These are phyloP conservation scores for Pissodes strobi DNA, from an alignment of 1,140 invertebrate genomes.

Conservation along the genomic window DNA sequence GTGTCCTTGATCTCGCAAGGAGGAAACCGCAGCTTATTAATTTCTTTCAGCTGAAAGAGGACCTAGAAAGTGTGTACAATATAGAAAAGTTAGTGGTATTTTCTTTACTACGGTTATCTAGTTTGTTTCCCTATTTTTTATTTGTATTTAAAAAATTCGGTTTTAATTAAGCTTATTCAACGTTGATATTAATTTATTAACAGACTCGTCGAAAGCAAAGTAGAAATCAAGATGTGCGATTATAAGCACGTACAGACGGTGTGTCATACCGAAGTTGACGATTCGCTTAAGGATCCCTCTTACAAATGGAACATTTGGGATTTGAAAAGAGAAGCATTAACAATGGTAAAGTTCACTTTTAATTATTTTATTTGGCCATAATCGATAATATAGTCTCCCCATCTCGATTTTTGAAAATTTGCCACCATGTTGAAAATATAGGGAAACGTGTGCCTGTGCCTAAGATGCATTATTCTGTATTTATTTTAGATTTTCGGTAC, in stretches of 20 bases:
- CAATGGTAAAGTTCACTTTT: conserved; percentile 34
- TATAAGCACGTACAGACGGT: conserved; percentile 73
- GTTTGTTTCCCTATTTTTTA: too few relatives aligned
- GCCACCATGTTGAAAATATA: too few relatives aligned
- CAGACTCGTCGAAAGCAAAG: conserved; percentile 37
- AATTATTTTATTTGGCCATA: background rate
- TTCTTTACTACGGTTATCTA: conserved; percentile 1
- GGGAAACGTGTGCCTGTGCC: too few relatives aligned
- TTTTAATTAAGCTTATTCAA: background rate
- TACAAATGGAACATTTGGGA: conserved; percentile 83
- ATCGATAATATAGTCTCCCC: too few relatives aligned
- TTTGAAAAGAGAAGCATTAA: conserved; percentile 56
- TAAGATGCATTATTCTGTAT: too few relatives aligned
- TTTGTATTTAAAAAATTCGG: too few relatives aligned
- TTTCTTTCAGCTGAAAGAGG: conserved; percentile 62
- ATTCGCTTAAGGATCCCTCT: conserved; percentile 65
- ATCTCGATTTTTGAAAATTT: too few relatives aligned
- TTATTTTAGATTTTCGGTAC: too few relatives aligned
- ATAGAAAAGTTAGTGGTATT: conserved; percentile 41
- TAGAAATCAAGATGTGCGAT: conserved; percentile 53
- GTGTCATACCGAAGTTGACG: conserved; percentile 64
- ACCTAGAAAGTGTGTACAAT: conserved; percentile 58
- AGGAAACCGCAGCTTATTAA: conserved; percentile 64
- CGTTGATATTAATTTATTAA: conserved; percentile 2
- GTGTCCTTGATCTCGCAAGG: conserved; percentile 60